These are phyloP conservation scores for Cygnus atratus DNA, from an alignment of 2,113 vertebrate species.

Conservation along the genomic window DNA sequence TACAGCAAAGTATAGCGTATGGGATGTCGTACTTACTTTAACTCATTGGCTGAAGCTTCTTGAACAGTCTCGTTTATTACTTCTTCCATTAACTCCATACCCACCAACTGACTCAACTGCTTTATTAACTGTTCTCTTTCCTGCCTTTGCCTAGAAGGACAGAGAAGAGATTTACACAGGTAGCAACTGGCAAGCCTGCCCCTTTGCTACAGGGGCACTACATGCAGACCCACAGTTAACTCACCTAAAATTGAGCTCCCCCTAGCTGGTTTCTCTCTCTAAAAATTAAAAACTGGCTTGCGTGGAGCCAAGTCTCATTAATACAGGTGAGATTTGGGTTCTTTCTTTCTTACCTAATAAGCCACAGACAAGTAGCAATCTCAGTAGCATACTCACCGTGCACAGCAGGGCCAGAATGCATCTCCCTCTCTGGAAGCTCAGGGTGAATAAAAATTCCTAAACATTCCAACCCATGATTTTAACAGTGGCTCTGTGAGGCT, in stretches of 20 bases:
- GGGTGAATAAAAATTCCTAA: neutral
- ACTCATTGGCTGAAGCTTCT: constrained; percentile 75
- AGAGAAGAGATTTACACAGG: neutral
- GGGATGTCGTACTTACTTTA: constrained; percentile 74
- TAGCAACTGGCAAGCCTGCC: neutral
- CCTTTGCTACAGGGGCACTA: neutral
- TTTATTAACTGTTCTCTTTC: constrained; percentile 82
- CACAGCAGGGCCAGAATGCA: neutral
- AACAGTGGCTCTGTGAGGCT: neutral
- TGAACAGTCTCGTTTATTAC: constrained; percentile 78
- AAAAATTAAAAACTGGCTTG: neutral
- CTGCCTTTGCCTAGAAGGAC: constrained; percentile 77
- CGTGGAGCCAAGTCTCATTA: neutral
- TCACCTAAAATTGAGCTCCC: neutral
- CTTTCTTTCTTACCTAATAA: neutral
- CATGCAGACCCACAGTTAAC: neutral
- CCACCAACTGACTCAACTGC: constrained; percentile 80
- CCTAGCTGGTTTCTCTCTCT: neutral
- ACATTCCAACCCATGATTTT: neutral
- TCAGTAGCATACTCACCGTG: neutral
- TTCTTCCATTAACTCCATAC: constrained; percentile 79
- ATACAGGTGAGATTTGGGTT: neutral
- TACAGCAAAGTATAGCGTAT: neutral
- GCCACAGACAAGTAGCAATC: neutral
- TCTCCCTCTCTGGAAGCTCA: neutral